Base-by-base conservation (phyloP, 2,797 vertebrate species). In the Megalops cyprinoides region DNA sequence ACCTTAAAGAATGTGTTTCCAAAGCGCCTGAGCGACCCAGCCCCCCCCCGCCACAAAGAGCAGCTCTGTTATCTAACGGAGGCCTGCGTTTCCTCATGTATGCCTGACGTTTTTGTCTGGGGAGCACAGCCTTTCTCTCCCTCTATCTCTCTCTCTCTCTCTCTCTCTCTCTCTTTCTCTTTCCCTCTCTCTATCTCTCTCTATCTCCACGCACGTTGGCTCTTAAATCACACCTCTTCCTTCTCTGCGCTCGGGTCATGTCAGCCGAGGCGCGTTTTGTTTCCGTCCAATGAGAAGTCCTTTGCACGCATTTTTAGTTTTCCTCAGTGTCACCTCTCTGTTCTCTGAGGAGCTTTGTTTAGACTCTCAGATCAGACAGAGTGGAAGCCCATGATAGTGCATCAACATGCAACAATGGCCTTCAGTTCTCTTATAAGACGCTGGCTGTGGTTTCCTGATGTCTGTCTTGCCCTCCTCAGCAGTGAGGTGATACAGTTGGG, bases 381-480 rank as follows among this genome's bases (percentile, higher is more conserved):
- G 73, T 79, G 25, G 8, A 28, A 31, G 65, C 48, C 51, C 67
- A 69, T 81, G 51, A 71, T 69, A 34, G 28, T 31, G 56, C 77
- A 81, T 86, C 79, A 84, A 74, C 77, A 39, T 4, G 55, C 71
- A 86, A 89, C 87, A 90, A 89, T 79, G 78, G 81, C 69, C 79
- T 81, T 89, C 85, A 87, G 87, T 89, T 92, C 84, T 78, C 23
- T 56, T 74, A 75, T 6, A 55, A 65, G 37, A 51, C 42, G 37
- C 20, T 48, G 71, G 82, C 55, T 51, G 42, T 28, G 2, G 12
- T 31, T 20, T 42, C 74, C 60, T 37, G 8, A 10, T 73, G 15
- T 15, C 23, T 20, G 58, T 82, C 31, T 46, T 65, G 25, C 42
- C 7, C 51, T 39, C 23, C 31, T 77, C 48, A 34, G 14, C 31